Evolutionary conservation across 2,113 vertebrate genomes (phyloP).

Genomic region (Perca schrenkii): DNA sequence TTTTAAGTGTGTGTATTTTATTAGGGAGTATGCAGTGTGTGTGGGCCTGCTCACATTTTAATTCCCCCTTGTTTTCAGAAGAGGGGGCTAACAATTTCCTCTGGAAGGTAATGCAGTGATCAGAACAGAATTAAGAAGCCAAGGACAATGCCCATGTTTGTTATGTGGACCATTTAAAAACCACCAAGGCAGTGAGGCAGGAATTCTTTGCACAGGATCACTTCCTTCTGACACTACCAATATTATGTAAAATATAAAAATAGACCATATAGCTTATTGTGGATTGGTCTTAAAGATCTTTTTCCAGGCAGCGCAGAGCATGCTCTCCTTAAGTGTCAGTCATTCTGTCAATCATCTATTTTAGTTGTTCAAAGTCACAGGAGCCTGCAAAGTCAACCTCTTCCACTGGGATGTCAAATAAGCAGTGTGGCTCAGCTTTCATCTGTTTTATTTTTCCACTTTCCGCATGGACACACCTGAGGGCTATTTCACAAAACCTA

Average conservation of each 20-base stretch:
- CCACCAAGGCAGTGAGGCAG: neutral
- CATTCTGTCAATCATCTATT: constrained; percentile 57
- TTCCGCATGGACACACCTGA: constrained; percentile 36
- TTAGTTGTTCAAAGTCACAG: constrained; percentile 40
- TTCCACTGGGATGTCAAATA: constrained; percentile 55
- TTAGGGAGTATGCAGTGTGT: neutral
- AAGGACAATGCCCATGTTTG: constrained; percentile 10
- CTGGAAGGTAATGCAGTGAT: constrained; percentile 15
- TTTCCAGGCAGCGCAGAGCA: constrained; percentile 11
- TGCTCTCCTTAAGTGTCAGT: constrained; percentile 24
- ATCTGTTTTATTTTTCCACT: constrained; percentile 57
- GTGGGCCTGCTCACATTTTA: neutral
- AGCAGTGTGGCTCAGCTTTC: constrained; percentile 38
- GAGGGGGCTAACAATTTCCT: neutral
- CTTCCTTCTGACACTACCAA: neutral
- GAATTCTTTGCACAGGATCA: constrained; percentile 1
- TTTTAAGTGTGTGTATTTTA: constrained; percentile 2
- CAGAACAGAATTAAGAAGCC: constrained; percentile 3
- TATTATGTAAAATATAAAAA: neutral
- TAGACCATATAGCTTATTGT: neutral
- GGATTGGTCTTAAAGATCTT: neutral
- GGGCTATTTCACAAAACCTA: too few relatives aligned
- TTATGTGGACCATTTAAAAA: constrained; percentile 16
- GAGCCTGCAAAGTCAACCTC: constrained; percentile 43
- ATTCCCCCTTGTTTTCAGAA: neutral